These are phyloP conservation scores for Congeria kusceri DNA, from an alignment of 2,888 invertebrate genomes.

Conservation along the genomic window DNA sequence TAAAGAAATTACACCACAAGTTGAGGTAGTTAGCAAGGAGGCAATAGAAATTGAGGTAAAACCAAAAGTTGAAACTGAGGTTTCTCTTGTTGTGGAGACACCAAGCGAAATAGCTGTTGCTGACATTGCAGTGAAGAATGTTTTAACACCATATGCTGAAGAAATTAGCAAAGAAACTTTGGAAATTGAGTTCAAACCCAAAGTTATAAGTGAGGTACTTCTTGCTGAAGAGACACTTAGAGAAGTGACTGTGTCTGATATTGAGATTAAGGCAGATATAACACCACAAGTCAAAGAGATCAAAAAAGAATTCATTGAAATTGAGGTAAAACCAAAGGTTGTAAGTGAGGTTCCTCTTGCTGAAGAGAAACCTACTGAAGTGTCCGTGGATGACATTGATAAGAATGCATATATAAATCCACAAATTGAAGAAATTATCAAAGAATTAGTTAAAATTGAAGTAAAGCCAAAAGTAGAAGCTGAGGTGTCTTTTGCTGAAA, in stretches of 20 bases:
- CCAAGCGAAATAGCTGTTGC: slow-evolving; percentile 3
- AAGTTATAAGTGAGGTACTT: slow-evolving; percentile 15
- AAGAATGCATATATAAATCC: slow-evolving; percentile 4
- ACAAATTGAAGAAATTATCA: slow-evolving; percentile 8
- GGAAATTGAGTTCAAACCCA: slow-evolving; percentile 59
- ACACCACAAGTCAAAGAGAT: slow-evolving; percentile 12
- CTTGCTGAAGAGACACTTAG: slow-evolving; percentile 1
- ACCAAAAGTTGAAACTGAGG: slow-evolving; percentile 10
- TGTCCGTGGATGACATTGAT: slow-evolving; percentile 14
- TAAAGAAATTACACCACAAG: slow-evolving; percentile 8
- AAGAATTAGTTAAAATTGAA: slow-evolving; percentile 18
- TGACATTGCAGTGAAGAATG: slow-evolving; percentile 16
- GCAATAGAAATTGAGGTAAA: slow-evolving; percentile 9
- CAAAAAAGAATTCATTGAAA: slow-evolving; percentile 1
- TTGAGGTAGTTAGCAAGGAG: slow-evolving; percentile 24
- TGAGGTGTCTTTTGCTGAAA: slow-evolving; percentile 1
- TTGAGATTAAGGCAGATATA: slow-evolving; percentile 9
- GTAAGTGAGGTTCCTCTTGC: slow-evolving; percentile 19
- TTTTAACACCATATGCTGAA: slow-evolving; percentile 16
- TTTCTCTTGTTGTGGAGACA: slow-evolving; percentile 7
- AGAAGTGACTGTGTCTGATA: slow-evolving; percentile 17
- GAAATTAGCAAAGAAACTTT: slow-evolving; percentile 85
- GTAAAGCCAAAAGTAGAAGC: slow-evolving; percentile 5
- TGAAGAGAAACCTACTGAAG: slow-evolving; percentile 10
- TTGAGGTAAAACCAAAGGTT: slow-evolving; percentile 14